These are phyloP conservation scores for Dunckerocampus dactyliophorus DNA, from an alignment of 2,113 vertebrate genomes.

Conservation along the genomic window DNA sequence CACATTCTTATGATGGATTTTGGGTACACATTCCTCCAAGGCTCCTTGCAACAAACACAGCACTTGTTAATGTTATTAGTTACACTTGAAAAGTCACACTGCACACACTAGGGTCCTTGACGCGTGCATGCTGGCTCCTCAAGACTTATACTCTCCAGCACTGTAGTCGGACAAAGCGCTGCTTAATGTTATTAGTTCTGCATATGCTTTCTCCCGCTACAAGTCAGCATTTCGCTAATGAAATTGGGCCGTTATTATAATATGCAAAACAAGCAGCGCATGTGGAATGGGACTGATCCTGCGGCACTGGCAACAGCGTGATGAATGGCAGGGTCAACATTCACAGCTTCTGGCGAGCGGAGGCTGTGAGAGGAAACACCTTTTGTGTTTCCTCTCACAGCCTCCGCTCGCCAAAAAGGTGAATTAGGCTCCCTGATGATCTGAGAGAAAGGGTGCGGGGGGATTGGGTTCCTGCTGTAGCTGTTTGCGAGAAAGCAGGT, in stretches of 20 bases:
- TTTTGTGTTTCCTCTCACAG: no score
- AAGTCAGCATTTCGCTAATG: slow-evolving; percentile 5
- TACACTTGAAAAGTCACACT: not conserved
- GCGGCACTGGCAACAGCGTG: slow-evolving; percentile 15
- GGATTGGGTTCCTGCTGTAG: slow-evolving; percentile 28
- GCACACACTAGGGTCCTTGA: not conserved
- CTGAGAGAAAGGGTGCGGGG: slow-evolving; percentile 52
- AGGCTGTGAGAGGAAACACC: slow-evolving; percentile 44
- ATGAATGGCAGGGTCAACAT: slow-evolving; percentile 38
- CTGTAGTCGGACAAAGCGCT: not conserved
- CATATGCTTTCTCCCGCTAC: not conserved
- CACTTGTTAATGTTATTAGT: not conserved
- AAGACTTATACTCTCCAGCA: not conserved
- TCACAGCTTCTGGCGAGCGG: slow-evolving; percentile 26
- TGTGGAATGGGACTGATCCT: slow-evolving; percentile 19
- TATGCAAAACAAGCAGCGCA: slow-evolving; percentile 22
- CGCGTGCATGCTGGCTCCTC: not conserved
- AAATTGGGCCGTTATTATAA: slow-evolving; percentile 15
- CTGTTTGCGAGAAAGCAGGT: slow-evolving; percentile 38
- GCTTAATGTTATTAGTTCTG: not conserved
- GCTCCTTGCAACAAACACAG: not conserved
- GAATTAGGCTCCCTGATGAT: slow-evolving; percentile 36
- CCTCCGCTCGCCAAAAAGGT: no score
- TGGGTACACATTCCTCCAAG: not conserved
- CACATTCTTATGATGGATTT: not conserved